Base-by-base conservation (phyloP, 1,140 invertebrate species). In the Sitophilus oryzae region DNA sequence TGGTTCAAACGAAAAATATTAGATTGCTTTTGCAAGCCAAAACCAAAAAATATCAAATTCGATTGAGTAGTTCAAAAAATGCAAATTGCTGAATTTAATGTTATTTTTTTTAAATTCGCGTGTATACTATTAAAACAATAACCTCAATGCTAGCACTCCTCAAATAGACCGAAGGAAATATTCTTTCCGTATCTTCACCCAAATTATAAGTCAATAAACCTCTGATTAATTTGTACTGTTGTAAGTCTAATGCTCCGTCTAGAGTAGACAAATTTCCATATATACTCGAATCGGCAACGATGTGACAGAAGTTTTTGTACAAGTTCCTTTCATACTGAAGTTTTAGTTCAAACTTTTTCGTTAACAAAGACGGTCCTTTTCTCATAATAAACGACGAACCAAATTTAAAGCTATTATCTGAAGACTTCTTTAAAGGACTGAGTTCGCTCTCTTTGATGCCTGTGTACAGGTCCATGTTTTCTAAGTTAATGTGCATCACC, bases 171-270 rank as follows among this genome's bases (percentile, higher is more conserved):
- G 69, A 71, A 10, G 70, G 62, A 56, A 63, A 74, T 58, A 82
- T 73, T 61, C 91, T 87, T 52, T 88, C 86, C 10, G 95, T 74
- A 55, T 82, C 81, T 72, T 99, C 95, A 11, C 92, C 93, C 36
- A 98, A 82, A 76, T 99, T 98, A 68, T 92, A 88, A 0, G 84
- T 81, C 0, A 99, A 74, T 16, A 98, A 76, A 18, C 93, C 93
- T 42, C 89, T 80, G 15, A 98, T 83, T 8, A 97, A 71, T 71
- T 87, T 84, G 70, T 96, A 98, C 68, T 96, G 92, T 11, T 82
- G 76, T 15, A 87, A 77, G 74, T 94, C 87, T 16, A 98, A 67
- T n/a, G 83, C 80, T 51, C 84, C 84, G 66, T 90, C 83, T 57
- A 96, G 81, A 20, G 90, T 92, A 0, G 91, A 91, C 36, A 97